These are phyloP conservation scores for Porites cylindrica DNA, from an alignment of 92 coral and sea anemone genomes.

Conservation along the genomic window DNA sequence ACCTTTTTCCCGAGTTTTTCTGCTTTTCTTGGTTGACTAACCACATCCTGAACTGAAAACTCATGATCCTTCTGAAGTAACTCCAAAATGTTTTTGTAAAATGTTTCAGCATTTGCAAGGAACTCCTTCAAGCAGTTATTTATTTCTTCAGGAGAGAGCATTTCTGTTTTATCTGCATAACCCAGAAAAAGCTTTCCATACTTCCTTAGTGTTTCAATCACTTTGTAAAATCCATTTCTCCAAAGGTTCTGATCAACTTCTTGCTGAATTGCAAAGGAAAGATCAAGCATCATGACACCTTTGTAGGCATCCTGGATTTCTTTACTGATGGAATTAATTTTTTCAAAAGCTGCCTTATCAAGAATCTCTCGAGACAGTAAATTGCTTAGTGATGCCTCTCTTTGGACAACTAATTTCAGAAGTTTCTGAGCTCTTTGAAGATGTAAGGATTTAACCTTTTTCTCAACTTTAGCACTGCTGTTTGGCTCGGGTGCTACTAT, in stretches of 20 bases:
- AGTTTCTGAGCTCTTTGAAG: constrained; percentile 79
- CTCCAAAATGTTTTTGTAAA: constrained; percentile 73
- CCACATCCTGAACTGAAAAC: constrained; percentile 73
- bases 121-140: constrained; percentile 67
- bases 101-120: constrained; percentile 55
- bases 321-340: constrained; percentile 62
- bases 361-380: constrained; percentile 74
- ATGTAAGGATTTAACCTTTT: constrained; percentile 69
- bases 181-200: constrained; percentile 80
- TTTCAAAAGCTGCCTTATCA: constrained; percentile 62
- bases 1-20: constrained; percentile 81
- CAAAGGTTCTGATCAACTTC: constrained; percentile 90
- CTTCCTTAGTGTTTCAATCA: constrained; percentile 89
- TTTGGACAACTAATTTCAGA: constrained; percentile 59
- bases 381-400: constrained; percentile 60
- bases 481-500: not conserved
- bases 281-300: constrained; percentile 88
- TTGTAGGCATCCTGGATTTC: constrained; percentile 88
- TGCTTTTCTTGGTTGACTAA: constrained; percentile 74
- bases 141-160: constrained; percentile 73
- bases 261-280: constrained; percentile 73
- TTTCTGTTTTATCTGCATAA: constrained; percentile 61
- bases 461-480: constrained; percentile 58
- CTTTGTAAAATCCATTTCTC: constrained; percentile 92
- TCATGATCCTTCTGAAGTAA: constrained; percentile 69